Base-by-base conservation (phyloP, 2,888 invertebrate genomes). In the Lasioglossum lativentre region DNA sequence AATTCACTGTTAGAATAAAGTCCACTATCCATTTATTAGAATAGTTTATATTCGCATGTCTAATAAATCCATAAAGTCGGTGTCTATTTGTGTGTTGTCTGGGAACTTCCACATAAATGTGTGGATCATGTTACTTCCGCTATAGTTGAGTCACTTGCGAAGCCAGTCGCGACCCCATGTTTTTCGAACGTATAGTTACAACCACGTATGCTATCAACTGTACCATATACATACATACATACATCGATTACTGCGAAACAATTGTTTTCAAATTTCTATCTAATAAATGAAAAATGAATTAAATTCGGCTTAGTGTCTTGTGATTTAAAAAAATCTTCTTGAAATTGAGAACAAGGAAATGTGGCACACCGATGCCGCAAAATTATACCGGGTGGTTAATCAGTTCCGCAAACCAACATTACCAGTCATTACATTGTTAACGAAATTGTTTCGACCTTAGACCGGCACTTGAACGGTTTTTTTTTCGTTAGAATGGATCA, bases 71-170 rank as follows among this genome's bases (percentile, higher is more conserved):
- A 68, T 38, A 38, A 68, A 68, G 23, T 38, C 38, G 23, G 4
- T 38, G 34, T 68, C 68, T 68, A 38, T 68, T 68, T 68, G 38
- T 68, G 30, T 68, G 34, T 68, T 23, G 68, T 23, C 34, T 38
- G 38, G 68, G 68, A 40, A 70, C 70, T 70, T 70, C 40, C 70
- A 70, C n/a, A 40, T 70, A 70, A 40, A 70, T n/a, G 40, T 40
- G n/a, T 70, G 4, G 70, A 70, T 70, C 38, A 70, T 38, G 40
- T 70, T 74, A 75, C 38, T 56, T 75, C 56, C 23, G 27, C 42
- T 40, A 42, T 34, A 63, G 63, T 16, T 40, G 52, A 75, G 56
- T 30, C 40, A 56, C 59, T 52, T 40, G 40, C 38, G 27, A 27
- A 27, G 56, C 27, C 38, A 38, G 38, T 6, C 40, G 27, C 16